A percentile compares a stretch with the other conserved stretches of the same genome.
Conservation (phyloP, 2,797 vertebrate genomes). For the Clarias pachynema region DNA sequence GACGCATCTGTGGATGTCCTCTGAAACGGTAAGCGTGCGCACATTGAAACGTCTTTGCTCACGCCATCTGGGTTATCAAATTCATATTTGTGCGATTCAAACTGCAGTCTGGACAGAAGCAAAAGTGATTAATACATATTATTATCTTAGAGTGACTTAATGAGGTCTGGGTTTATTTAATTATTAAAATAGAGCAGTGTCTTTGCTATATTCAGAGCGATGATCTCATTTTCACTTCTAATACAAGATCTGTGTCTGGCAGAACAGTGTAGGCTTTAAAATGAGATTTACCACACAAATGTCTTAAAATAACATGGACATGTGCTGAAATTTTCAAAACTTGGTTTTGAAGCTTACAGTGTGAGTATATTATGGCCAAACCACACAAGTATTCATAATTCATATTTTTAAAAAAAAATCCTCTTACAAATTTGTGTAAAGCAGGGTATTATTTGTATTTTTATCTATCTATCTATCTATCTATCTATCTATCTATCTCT, state of each 20-base stretch:
- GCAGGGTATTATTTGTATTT: not conserved
- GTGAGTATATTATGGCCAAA: not conserved
- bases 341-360: not conserved
- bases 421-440: not conserved
- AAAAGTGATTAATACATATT: conserved; percentile 13
- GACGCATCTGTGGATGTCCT: too few relatives aligned
- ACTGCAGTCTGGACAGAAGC: not conserved
- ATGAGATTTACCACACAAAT: not conserved
- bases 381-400: not conserved
- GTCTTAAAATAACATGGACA: not conserved
- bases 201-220: not conserved
- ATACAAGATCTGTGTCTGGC: not conserved
- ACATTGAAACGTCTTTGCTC: too few relatives aligned
- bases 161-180: conserved; percentile 26
- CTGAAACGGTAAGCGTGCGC: too few relatives aligned
- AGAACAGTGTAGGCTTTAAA: not conserved
- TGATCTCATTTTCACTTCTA: conserved; percentile 2
- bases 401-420: not conserved
- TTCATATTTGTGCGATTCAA: not conserved
- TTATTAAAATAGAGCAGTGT: conserved; percentile 8
- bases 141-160: conserved; percentile 29
- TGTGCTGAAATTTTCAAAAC: not conserved
- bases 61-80: too few relatives aligned
- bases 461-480: too few relatives aligned
- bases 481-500: too few relatives aligned